A percentile compares a stretch with the other conserved stretches of the same genome.
These are phyloP conservation scores for Myanophis thanlyinensis DNA, from an alignment of 2,113 vertebrate genomes.

Conservation along the genomic window DNA sequence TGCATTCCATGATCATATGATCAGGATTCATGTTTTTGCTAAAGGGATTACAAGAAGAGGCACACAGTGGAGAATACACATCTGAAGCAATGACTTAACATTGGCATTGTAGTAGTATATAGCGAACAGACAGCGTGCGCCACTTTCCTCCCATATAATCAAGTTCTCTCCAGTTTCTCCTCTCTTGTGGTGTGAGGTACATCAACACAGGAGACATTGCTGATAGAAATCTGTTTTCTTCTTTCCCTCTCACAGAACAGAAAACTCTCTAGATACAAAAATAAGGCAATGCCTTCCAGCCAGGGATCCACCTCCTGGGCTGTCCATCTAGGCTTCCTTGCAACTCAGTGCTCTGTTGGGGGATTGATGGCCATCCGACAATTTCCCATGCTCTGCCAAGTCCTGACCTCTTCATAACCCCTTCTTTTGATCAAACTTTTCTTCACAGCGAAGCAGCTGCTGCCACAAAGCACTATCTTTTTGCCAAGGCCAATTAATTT, in stretches of 20 bases:
- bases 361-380: not conserved
- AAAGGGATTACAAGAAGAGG: not conserved
- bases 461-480: constrained; percentile 2
- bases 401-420: not conserved
- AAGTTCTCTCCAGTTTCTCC: not conserved
- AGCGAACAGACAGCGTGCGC: not conserved
- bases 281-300: not conserved
- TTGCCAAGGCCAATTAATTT: not conserved
- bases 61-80: not conserved
- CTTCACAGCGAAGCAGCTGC: not conserved
- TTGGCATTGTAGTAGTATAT: not conserved
- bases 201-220: not conserved
- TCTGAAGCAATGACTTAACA: not conserved
- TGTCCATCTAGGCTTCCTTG: not conserved
- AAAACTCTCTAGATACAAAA: not conserved
- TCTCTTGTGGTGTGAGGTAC: not conserved
- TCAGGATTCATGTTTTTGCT: not conserved
- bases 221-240: not conserved
- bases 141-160: not conserved
- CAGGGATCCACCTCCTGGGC: not conserved
- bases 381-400: not conserved
- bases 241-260: not conserved
- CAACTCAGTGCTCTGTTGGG: not conserved
- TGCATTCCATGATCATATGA: not conserved
- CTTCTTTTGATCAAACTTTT: not conserved